Conservation (phyloP, 2,888 invertebrate genomes). For the Cremastinae sp. region DNA sequence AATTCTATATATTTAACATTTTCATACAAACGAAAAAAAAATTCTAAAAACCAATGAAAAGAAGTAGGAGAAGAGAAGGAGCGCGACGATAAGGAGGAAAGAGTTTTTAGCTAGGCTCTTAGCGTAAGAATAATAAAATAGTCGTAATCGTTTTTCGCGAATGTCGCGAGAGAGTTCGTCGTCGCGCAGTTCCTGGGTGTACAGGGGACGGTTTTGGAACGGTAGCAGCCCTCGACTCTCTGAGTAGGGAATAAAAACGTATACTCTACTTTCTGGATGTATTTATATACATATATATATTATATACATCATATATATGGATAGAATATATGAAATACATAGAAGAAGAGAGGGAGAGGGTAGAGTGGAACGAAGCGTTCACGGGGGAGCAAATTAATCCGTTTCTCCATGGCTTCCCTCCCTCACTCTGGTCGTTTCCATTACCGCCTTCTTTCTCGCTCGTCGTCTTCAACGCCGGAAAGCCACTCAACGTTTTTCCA, state of each 20-base stretch:
- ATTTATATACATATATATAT: constrained; percentile 57
- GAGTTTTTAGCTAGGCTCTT: constrained; percentile 43
- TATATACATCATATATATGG: no score
- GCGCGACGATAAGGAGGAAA: background rate
- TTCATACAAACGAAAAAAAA: background rate
- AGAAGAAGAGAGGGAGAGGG: constrained; percentile 31
- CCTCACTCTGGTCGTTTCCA: constrained; percentile 54
- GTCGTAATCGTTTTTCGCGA: constrained; percentile 55
- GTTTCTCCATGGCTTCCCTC: constrained; percentile 64
- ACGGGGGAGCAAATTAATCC: constrained; percentile 72
- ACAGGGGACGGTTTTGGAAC: constrained; percentile 39
- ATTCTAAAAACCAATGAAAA: background rate
- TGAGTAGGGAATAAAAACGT: constrained; percentile 35
- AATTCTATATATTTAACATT: no score
- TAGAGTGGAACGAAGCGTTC: constrained; percentile 58
- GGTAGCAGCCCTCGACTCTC: constrained; percentile 26
- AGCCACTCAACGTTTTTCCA: constrained; percentile 71
- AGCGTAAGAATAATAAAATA: constrained; percentile 58
- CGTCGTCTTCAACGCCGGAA: constrained; percentile 64
- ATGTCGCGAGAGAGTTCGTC: constrained; percentile 32
- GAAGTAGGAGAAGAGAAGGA: background rate
- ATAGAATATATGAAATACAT: constrained; percentile 47
- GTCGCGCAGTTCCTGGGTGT: constrained; percentile 30
- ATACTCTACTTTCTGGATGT: background rate
- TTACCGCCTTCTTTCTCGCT: constrained; percentile 62